A percentile compares a stretch with the other conserved stretches of the same genome.
phyloP scores from a whole-genome alignment of 2,888 invertebrate genomes.

The Syrista parreyssii region DNA sequence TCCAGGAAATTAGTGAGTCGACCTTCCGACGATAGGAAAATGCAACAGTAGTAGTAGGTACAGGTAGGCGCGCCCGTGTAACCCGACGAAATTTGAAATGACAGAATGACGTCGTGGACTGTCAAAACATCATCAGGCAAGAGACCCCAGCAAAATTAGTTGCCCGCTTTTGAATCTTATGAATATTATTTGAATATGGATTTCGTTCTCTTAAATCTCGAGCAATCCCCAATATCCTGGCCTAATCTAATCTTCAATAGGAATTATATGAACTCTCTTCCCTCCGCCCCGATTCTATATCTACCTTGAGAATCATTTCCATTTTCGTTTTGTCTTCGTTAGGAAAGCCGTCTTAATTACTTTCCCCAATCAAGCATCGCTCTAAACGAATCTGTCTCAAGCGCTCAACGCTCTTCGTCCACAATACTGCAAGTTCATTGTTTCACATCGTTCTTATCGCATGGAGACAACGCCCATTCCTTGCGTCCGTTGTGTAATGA shows the following conservation, averaged over 20 bases:
- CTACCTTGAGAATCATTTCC: background rate
- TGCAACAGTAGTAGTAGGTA: background rate
- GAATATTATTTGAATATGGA: background rate
- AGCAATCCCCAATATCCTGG: background rate
- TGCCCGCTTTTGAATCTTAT: background rate
- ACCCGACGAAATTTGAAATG: background rate
- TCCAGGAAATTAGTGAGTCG: background rate
- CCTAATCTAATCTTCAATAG: background rate
- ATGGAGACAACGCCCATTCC: background rate
- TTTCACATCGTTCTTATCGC: background rate
- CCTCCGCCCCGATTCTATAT: background rate
- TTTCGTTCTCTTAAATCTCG: background rate
- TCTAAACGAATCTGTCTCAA: slow-evolving; percentile 1
- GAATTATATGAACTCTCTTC: background rate
- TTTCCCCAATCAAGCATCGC: slow-evolving; percentile 16
- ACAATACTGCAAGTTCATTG: background rate
- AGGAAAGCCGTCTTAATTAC: slow-evolving; percentile 15
- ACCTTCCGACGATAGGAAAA: background rate
- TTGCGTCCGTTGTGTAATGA: background rate
- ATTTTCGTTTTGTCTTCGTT: background rate
- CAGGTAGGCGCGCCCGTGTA: background rate
- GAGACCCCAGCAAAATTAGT: background rate
- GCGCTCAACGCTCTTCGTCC: background rate
- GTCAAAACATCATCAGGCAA: background rate
- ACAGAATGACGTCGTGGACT: background rate